Conservation (phyloP, 2,797 vertebrate species). For the Antennarius maculatus region DNA sequence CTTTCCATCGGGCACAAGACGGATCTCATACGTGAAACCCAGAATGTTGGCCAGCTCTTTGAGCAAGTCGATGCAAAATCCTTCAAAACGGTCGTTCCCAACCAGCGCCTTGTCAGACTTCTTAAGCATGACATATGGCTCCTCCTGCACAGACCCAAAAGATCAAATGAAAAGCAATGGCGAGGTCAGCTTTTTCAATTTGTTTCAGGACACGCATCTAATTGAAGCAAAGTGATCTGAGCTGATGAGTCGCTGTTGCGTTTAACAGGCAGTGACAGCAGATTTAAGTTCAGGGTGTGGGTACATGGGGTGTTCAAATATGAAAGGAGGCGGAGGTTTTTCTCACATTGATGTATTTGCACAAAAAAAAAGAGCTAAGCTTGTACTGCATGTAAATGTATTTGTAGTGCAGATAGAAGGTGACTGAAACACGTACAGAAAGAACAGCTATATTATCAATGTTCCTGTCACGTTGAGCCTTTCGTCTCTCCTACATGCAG, state of each 20-base stretch:
- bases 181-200: slow-evolving; percentile 80
- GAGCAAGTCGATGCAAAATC: slow-evolving; percentile 97
- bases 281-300: slow-evolving; percentile 40
- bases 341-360: slow-evolving; percentile 14
- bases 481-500: slow-evolving; percentile 29
- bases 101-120: slow-evolving; percentile 95
- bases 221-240: slow-evolving; percentile 75
- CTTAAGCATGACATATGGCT: slow-evolving; percentile 99
- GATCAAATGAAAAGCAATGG: slow-evolving; percentile 72
- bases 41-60: slow-evolving; percentile 93
- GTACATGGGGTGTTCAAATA: slow-evolving; percentile 50
- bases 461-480: slow-evolving; percentile 22
- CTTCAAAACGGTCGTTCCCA: slow-evolving; percentile 96
- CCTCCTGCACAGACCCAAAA: slow-evolving; percentile 86
- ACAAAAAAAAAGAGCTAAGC: slow-evolving; percentile 13
- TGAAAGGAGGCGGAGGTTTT: slow-evolving; percentile 47
- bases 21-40: slow-evolving; percentile 96
- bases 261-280: slow-evolving; percentile 74
- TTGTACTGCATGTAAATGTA: slow-evolving; percentile 12
- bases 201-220: slow-evolving; percentile 69
- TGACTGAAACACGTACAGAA: slow-evolving; percentile 6
- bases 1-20: slow-evolving; percentile 92
- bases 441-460: slow-evolving; percentile 16
- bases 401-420: slow-evolving; percentile 3
- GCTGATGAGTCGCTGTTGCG: slow-evolving; percentile 72